Evolutionary conservation across 2,797 vertebrate species (phyloP), one percentile per base, ranked within the genome.

Genomic region (Pseudomugil tenellus): DNA sequence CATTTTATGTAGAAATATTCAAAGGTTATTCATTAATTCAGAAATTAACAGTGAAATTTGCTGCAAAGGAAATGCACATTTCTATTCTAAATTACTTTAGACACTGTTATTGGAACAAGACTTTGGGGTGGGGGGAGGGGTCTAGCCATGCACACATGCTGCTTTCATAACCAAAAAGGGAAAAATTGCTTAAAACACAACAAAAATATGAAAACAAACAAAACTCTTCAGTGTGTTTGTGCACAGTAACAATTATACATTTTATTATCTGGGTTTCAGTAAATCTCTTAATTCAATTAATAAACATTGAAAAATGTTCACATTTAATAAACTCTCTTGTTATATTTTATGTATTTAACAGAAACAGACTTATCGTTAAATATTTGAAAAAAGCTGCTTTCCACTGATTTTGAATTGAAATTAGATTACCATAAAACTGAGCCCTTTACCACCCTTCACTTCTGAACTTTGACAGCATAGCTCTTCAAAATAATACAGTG

Each of bases 401-500:
- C 39, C 8, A 7, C 19, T 32, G 67, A 72, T 78, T 77, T 53
- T 73, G 41, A 83, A 89, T 67, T 67, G 19, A 75, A 77, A 78
- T 54, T 58, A 70, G 37, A 73, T 37, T 66, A 77, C 71, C 67
- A 62, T 21, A 48, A 28, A 19, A 43, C 60, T 46, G 63, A 81
- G 13, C 68, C 72, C 76, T 72, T 78, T 10, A 56, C 8, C 34
- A 51, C 82, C 76, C 79, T 69, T 86, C 68, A 72, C 76, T 67
- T 72, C 57, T 83, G 46, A 87, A 70, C 80, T 84, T 58, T 84
- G 76, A 88, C 85, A 64, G 14, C 14, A 63, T 31, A 48, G 51
- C 46, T 64, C 77, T 79, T 85, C 43, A 69, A 75, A 51, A 58
- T 64, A 66, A 63, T 72, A n/a, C n/a, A 49, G 43, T 76, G 77